Evolutionary conservation across 2,888 invertebrate genomes (phyloP).

Genomic region (Caenorhabditis panamensis): DNA sequence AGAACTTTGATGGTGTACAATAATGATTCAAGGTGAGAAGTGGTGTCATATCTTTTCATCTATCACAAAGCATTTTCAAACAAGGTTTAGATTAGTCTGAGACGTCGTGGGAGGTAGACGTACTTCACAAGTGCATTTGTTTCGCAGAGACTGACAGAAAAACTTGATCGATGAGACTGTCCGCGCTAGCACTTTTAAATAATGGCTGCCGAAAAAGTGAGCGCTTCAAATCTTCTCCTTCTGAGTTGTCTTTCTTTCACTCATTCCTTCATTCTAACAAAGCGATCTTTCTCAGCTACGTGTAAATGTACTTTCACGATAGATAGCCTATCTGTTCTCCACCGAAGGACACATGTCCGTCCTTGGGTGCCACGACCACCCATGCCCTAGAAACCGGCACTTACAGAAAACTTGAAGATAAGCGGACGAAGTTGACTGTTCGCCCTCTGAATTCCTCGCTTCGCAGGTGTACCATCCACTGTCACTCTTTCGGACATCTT

Average conservation of each 20-base stretch:
- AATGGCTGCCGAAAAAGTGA: neutral
- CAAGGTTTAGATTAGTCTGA: neutral
- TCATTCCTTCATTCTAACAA: too few relatives aligned
- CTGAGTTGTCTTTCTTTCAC: too few relatives aligned
- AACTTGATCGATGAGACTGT: constrained; percentile 8
- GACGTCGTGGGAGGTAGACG: constrained; percentile 4
- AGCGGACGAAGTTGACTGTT: constrained; percentile 68
- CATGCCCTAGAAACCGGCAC: constrained; percentile 33
- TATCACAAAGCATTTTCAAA: neutral
- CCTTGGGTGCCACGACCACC: constrained; percentile 6
- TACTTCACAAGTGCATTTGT: constrained; percentile 11
- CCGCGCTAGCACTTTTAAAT: neutral
- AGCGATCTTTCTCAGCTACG: neutral
- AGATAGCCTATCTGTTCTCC: constrained; percentile 2
- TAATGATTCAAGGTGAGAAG: neutral
- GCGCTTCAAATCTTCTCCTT: neutral
- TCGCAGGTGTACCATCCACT: constrained; percentile 78
- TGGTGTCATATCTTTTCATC: neutral
- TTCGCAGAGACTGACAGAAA: neutral
- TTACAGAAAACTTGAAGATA: constrained; percentile 79
- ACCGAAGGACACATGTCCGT: constrained; percentile 15
- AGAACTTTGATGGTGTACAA: neutral
- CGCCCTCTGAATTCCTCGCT: constrained; percentile 73
- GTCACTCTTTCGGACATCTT: constrained; percentile 73
- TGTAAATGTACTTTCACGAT: neutral